phyloP scores from a whole-genome alignment of 2,888 invertebrate genomes.

The Ennomos erosarius region DNA sequence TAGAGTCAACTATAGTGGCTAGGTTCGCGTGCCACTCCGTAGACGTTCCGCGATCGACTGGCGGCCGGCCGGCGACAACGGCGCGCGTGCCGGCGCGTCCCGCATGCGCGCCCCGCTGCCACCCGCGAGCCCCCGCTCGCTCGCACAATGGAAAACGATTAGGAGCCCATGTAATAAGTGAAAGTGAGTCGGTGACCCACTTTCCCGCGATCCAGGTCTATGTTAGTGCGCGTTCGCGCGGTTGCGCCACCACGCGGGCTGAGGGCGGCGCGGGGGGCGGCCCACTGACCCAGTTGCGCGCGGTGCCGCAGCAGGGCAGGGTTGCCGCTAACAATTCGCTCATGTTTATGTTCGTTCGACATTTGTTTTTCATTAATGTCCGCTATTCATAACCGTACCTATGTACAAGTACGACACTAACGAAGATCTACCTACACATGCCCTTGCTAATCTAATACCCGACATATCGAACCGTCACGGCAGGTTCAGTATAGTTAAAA shows the following conservation, averaged over 20 bases:
- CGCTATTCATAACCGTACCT: conserved; percentile 44
- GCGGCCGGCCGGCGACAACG: conserved; percentile 79
- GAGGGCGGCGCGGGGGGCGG: conserved; percentile 86
- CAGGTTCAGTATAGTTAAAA: no score
- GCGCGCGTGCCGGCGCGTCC: conserved; percentile 83
- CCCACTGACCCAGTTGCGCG: conserved; percentile 94
- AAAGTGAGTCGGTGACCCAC: conserved; percentile 96
- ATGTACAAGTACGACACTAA: conserved; percentile 36
- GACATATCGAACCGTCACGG: neutral
- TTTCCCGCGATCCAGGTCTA: conserved; percentile 97
- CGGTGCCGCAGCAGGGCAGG: conserved; percentile 87
- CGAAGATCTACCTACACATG: conserved; percentile 14
- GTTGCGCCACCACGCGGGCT: conserved; percentile 83
- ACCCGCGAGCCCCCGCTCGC: conserved; percentile 83
- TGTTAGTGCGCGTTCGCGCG: conserved; percentile 89
- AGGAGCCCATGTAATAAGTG: conserved; percentile 94
- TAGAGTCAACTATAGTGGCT: conserved; percentile 57
- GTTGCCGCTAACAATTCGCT: conserved; percentile 79
- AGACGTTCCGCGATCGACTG: conserved; percentile 82
- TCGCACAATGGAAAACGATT: conserved; percentile 89
- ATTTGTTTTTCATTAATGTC: conserved; percentile 58
- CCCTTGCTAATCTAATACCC: conserved; percentile 3
- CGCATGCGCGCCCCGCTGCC: conserved; percentile 81
- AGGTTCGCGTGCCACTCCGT: conserved; percentile 70
- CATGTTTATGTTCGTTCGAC: conserved; percentile 78